phyloP scores from a whole-genome alignment of 2,797 vertebrate species.

The Adelosebastes latens region DNA sequence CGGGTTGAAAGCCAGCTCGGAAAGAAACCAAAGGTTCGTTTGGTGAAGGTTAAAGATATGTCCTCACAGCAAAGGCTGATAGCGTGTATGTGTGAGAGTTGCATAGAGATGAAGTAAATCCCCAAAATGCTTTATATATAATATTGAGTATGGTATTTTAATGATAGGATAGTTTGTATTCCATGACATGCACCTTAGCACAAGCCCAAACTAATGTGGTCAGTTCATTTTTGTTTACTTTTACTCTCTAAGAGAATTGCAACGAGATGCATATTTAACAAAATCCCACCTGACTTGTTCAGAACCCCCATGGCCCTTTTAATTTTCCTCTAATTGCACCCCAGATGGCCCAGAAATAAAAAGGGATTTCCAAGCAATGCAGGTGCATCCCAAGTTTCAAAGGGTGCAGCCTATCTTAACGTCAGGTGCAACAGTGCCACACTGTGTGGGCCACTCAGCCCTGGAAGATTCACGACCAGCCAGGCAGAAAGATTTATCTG shows the following conservation, averaged over 20 bases:
- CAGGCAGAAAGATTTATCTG: slow-evolving; percentile 71
- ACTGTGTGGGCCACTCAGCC: slow-evolving; percentile 56
- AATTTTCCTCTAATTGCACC: neutral
- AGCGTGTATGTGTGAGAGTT: neutral
- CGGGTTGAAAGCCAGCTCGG: slow-evolving; percentile 55
- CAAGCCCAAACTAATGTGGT: neutral
- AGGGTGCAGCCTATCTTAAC: slow-evolving; percentile 26
- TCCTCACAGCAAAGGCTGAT: neutral
- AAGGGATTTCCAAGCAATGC: neutral
- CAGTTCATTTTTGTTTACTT: neutral
- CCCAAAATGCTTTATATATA: neutral
- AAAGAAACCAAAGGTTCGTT: slow-evolving; percentile 58
- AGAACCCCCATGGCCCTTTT: neutral
- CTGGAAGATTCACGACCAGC: slow-evolving; percentile 61
- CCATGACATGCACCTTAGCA: neutral
- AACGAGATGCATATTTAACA: neutral
- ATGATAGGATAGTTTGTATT: neutral
- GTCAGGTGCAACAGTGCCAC: slow-evolving; percentile 58
- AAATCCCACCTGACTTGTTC: neutral
- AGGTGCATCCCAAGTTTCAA: slow-evolving; percentile 38
- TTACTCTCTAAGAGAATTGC: neutral
- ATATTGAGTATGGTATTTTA: neutral
- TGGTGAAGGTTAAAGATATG: slow-evolving; percentile 55
- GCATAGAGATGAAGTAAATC: neutral
- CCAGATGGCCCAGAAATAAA: neutral